A percentile compares a stretch with the other conserved stretches of the same genome.
These are phyloP conservation scores for Cariama cristata DNA, from an alignment of 2,113 vertebrate species.

Conservation along the genomic window DNA sequence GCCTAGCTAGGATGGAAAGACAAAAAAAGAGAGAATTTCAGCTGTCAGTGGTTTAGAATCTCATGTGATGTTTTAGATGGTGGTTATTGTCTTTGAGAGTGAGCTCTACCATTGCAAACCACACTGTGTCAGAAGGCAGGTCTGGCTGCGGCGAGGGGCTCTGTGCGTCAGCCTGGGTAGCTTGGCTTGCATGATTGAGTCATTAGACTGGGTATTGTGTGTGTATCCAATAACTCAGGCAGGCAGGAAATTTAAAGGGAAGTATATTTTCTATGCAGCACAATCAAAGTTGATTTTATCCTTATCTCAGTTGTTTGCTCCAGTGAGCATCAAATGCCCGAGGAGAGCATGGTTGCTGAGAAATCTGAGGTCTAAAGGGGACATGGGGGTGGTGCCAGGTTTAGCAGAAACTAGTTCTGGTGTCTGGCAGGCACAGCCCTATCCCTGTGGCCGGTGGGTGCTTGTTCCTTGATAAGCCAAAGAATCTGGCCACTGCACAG, in stretches of 20 bases:
- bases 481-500: not conserved
- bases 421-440: not conserved
- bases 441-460: not conserved
- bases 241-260: constrained; percentile 63
- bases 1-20: not conserved
- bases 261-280: constrained; percentile 31
- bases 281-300: constrained; percentile 55
- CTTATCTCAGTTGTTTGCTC: constrained; percentile 42
- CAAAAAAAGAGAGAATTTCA: not conserved
- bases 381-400: not conserved
- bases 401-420: not conserved
- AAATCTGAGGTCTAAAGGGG: not conserved
- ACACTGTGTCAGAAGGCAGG: not conserved
- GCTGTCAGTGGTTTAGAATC: not conserved
- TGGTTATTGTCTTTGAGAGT: not conserved
- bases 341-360: not conserved
- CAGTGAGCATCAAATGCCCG: not conserved
- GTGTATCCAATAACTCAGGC: not conserved
- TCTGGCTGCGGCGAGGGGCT: not conserved
- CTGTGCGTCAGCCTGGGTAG: not conserved
- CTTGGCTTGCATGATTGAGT: not conserved
- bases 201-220: not conserved
- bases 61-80: accelerated
- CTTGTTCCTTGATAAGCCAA: not conserved
- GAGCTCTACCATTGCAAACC: not conserved